Conservation (phyloP, 1,140 invertebrate species). For the Linepithema humile region DNA sequence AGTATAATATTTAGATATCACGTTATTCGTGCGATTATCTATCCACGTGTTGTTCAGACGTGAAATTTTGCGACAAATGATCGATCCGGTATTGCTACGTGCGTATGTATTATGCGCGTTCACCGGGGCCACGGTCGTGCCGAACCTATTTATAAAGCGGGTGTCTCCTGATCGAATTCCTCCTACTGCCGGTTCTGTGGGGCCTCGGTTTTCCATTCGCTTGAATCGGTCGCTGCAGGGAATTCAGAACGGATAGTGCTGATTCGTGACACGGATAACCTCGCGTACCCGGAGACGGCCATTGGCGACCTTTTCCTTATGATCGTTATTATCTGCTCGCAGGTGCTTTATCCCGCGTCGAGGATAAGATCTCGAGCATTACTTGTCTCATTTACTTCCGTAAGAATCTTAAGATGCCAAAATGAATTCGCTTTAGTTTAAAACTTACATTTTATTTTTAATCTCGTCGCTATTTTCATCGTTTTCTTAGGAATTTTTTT, state of each 20-base stretch:
- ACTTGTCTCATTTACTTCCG: background rate
- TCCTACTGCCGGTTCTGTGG: background rate
- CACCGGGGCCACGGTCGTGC: slow-evolving; percentile 62
- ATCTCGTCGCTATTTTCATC: no score
- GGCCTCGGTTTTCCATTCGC: slow-evolving; percentile 50
- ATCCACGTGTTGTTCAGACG: background rate
- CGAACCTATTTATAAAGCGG: slow-evolving; percentile 56
- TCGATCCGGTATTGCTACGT: slow-evolving; percentile 51
- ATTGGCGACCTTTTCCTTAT: slow-evolving; percentile 61
- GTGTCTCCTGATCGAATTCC: slow-evolving; percentile 62
- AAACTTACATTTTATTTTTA: no score
- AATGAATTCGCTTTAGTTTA: slow-evolving; percentile 24
- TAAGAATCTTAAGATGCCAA: background rate
- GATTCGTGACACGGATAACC: slow-evolving; percentile 75
- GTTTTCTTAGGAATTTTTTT: no score
- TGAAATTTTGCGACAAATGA: slow-evolving; percentile 3
- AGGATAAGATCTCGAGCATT: slow-evolving; percentile 39
- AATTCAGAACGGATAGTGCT: slow-evolving; percentile 74
- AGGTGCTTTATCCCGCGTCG: slow-evolving; percentile 58
- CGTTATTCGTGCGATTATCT: no score
- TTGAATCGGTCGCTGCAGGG: slow-evolving; percentile 58
- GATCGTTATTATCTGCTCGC: slow-evolving; percentile 67
- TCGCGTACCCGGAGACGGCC: slow-evolving; percentile 74
- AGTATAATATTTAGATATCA: no score
- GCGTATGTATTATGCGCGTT: slow-evolving; percentile 45